Evolutionary conservation across 2,797 vertebrate species (phyloP), one percentile per base, ranked within the genome.

Genomic region (Tapirus indicus): DNA sequence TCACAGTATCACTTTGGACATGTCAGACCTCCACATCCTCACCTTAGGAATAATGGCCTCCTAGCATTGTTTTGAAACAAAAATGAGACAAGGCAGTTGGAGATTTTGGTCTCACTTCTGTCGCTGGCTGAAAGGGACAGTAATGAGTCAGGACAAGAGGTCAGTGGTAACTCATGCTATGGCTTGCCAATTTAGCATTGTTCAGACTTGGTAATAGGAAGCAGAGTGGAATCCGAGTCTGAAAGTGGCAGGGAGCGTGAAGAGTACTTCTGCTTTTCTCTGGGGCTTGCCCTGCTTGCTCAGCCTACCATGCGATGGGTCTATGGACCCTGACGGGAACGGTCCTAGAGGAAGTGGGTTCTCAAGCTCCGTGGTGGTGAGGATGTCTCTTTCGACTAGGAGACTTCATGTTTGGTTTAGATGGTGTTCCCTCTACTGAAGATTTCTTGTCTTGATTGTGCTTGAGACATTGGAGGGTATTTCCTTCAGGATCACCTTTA

Each of bases 401-500:
- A 80, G 74, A 75, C 44, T 49, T 49, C 25, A 18, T 41, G 41
- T 54, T 71, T 35, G 17, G 27, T 75, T 95, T 54, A 54, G 44
- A 14, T 62, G 52, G 35, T 71, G 18, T 66, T 68, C 49, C 60
- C n/a, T 47, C 1, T n/a, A 32, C 29, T 58, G 38, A 89, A 75
- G 47, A 32, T 47, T 77, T 88, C 21, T 35, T 64, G 17, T 71
- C 44, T 94, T 94, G 66, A 74, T 79, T 89, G 32, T 62, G 1
- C 4, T 1, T 35, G 9, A 68, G 92, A 74, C 68, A 13, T 47
- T 32, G 41, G 69, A 49, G 2, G 38, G 32, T 96, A 44, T 62
- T 86, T 91, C 86, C 69, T 66, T 91, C 21, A 74, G 35, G 38
- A 58, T 60, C 56, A 52, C 27, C 25, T 90, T 78, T 78, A 93